These are phyloP conservation scores for Chrysocyon brachyurus DNA, from an alignment of 2,797 vertebrate genomes.

Conservation along the genomic window DNA sequence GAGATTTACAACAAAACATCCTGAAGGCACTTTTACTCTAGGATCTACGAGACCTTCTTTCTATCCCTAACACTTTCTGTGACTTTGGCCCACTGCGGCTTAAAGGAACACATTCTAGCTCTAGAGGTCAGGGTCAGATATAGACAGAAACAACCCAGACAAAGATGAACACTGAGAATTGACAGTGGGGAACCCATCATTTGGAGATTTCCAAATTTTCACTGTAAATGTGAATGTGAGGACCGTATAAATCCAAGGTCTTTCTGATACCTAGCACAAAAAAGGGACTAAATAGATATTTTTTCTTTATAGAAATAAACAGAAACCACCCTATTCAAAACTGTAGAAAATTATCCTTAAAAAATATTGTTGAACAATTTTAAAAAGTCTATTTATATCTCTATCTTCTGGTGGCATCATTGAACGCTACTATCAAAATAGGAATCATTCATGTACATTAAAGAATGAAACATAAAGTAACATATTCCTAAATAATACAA, in stretches of 20 bases:
- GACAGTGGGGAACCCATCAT: not conserved
- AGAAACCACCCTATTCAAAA: not conserved
- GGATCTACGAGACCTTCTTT: not conserved
- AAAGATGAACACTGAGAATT: not conserved
- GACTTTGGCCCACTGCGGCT: not conserved
- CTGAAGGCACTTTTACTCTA: not conserved
- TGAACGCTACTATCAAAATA: not conserved
- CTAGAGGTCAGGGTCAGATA: not conserved
- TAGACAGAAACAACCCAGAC: not conserved
- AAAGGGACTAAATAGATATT: not conserved
- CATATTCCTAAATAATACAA: conserved; percentile 18
- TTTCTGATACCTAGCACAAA: not conserved
- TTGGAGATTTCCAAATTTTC: not conserved
- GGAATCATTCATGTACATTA: not conserved
- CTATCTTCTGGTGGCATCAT: not conserved
- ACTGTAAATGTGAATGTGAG: not conserved
- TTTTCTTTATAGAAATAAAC: not conserved
- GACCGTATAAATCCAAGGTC: not conserved
- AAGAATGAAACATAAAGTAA: conserved; percentile 30
- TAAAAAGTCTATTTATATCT: not conserved
- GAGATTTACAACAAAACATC: not conserved
- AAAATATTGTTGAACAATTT: not conserved
- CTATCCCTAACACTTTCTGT: not conserved
- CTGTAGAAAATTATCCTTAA: not conserved
- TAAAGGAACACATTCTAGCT: not conserved